Conservation (phyloP, 2,888 invertebrate genomes). For the Plutella xylostella region DNA sequence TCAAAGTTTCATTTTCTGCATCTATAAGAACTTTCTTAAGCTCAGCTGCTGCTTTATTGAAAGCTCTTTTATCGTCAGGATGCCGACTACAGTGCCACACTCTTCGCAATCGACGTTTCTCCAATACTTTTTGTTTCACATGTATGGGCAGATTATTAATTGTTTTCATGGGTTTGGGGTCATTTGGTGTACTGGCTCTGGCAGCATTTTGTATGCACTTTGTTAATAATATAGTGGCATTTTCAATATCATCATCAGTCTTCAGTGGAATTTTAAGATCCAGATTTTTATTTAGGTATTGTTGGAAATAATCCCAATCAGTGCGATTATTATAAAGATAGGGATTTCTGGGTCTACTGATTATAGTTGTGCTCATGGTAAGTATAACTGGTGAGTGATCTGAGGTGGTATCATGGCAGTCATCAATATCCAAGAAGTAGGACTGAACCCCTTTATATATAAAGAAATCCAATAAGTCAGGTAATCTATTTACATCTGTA, state of each 20-base stretch:
- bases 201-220: constrained; percentile 2
- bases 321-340: constrained; percentile 1
- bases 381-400: constrained; percentile 5
- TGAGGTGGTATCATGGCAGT: constrained; percentile 1
- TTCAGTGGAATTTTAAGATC: background rate
- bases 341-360: no score
- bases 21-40: background rate
- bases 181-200: background rate
- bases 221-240: background rate
- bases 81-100: constrained; percentile 3
- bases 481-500: constrained; percentile 10
- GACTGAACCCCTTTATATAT: background rate
- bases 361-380: background rate
- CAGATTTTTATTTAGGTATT: background rate
- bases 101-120: background rate
- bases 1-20: constrained; percentile 3
- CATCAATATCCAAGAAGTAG: background rate
- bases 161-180: background rate
- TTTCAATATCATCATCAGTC: background rate
- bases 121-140: background rate
- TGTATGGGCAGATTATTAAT: background rate
- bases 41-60: background rate
- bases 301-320: constrained; percentile 1
- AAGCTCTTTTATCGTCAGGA: background rate
- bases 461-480: constrained; percentile 14